These are phyloP conservation scores for Nemapogon koenigi DNA, from an alignment of 2,888 invertebrate genomes.

Conservation along the genomic window DNA sequence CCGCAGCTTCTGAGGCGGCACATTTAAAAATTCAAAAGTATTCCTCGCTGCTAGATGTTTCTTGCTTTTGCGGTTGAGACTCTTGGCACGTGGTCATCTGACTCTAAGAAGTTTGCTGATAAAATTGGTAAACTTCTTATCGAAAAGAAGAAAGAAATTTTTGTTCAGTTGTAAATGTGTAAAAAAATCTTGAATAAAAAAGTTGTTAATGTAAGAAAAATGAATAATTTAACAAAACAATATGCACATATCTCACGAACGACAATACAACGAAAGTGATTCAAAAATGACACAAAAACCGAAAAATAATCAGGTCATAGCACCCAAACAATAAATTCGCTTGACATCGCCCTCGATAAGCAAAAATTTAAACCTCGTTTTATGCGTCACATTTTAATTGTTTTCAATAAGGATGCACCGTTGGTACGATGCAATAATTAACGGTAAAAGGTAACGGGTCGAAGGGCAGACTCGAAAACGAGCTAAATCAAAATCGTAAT, in stretches of 20 bases:
- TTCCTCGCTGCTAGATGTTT: no score
- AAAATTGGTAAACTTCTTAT: no score
- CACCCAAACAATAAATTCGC: background rate
- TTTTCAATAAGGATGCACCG: conserved; percentile 42
- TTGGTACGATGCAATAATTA: conserved; percentile 47
- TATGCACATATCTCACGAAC: background rate
- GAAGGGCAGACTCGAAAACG: conserved; percentile 31
- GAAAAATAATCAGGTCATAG: background rate
- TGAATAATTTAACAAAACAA: no score
- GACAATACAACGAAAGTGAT: conserved; percentile 6
- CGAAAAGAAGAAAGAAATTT: no score
- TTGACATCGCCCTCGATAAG: conserved; percentile 1
- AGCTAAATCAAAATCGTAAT: conserved; percentile 8
- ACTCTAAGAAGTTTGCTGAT: no score
- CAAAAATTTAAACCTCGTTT: background rate
- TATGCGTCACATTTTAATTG: conserved; percentile 32
- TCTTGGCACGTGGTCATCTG: no score
- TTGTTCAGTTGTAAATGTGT: no score
- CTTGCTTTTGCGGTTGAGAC: no score
- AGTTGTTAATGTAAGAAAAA: no score
- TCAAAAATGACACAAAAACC: background rate
- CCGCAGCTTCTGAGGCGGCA: no score
- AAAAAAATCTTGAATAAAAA: no score
- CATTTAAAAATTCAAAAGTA: no score
- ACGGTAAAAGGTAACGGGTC: conserved; percentile 56